Evolutionary conservation across 2,113 vertebrate genomes (phyloP).

Genomic region (Bubalus kerabau): DNA sequence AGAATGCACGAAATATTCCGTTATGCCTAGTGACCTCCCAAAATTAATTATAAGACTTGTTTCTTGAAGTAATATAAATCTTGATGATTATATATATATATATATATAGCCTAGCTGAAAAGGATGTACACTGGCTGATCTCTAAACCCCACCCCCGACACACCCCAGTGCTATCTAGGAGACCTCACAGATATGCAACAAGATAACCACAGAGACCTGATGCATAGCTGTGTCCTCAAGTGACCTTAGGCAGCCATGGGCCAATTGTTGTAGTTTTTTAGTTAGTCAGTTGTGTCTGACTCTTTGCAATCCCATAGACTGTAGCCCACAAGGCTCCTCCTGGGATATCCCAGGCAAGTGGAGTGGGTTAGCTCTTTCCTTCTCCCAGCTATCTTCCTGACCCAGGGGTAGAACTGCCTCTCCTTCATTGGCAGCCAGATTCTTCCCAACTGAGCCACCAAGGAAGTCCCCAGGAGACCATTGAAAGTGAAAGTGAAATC

Average conservation of each 20-base stretch:
- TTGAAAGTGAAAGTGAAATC: not conserved
- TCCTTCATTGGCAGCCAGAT: not conserved
- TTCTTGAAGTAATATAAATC: not conserved
- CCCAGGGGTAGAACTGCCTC: not conserved
- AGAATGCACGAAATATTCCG: not conserved
- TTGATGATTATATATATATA: not conserved
- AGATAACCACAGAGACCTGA: not conserved
- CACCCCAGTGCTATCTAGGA: not conserved
- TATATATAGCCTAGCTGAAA: not conserved
- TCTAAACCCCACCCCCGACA: not conserved
- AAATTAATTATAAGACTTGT: not conserved
- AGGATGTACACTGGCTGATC: not conserved
- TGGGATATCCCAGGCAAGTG: not conserved
- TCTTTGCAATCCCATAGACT: not conserved
- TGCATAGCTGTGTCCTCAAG: not conserved
- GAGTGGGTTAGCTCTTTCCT: not conserved
- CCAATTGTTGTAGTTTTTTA: not conserved
- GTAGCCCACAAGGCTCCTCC: not conserved
- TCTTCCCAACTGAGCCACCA: not conserved
- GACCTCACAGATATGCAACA: not conserved
- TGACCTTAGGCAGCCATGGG: not conserved
- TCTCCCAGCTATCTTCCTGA: not conserved
- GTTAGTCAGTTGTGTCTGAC: not conserved
- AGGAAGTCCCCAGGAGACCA: not conserved
- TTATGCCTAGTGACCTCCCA: not conserved